Percentiles rank a stretch among this genome's conserved stretches.
Conservation (phyloP, 2,113 vertebrate species). For the Thamnaconus septentrionalis region DNA sequence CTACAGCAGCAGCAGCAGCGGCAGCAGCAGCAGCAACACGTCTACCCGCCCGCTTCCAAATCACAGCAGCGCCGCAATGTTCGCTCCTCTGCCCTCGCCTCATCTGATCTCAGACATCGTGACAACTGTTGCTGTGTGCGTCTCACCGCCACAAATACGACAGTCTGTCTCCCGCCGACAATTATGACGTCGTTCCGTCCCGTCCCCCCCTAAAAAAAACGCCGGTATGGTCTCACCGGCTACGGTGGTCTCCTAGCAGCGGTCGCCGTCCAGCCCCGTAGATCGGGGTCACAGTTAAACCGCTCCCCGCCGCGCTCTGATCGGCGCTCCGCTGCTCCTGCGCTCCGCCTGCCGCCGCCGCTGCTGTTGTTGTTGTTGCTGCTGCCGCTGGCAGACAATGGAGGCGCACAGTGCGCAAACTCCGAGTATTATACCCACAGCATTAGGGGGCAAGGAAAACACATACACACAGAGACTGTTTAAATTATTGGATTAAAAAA, state of each 20-base stretch:
- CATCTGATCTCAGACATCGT: conserved; percentile 67
- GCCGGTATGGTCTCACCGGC: neutral
- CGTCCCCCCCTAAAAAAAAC: too few species aligned
- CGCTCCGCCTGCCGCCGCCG: conserved; percentile 21
- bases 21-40: conserved; percentile 55
- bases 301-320: conserved; percentile 62
- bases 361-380: conserved; percentile 36
- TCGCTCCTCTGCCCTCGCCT: conserved; percentile 44
- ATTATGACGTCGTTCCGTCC: conserved; percentile 28
- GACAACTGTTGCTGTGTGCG: conserved; percentile 71
- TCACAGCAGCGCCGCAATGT: conserved; percentile 58
- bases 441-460: conserved; percentile 18
- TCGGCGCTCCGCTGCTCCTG: conserved; percentile 42
- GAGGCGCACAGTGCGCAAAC: conserved; percentile 73
- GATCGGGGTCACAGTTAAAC: conserved; percentile 63
- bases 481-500: too few species aligned
- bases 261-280: conserved; percentile 26
- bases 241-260: conserved; percentile 26
- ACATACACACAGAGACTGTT: neutral
- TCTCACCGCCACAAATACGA: conserved; percentile 30
- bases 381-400: conserved; percentile 70
- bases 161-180: conserved; percentile 24
- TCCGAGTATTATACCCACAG: conserved; percentile 61
- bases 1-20: conserved; percentile 29
- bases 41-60: conserved; percentile 48